phyloP scores from a whole-genome alignment of 2,113 vertebrate genomes.

The Chunga burmeisteri region DNA sequence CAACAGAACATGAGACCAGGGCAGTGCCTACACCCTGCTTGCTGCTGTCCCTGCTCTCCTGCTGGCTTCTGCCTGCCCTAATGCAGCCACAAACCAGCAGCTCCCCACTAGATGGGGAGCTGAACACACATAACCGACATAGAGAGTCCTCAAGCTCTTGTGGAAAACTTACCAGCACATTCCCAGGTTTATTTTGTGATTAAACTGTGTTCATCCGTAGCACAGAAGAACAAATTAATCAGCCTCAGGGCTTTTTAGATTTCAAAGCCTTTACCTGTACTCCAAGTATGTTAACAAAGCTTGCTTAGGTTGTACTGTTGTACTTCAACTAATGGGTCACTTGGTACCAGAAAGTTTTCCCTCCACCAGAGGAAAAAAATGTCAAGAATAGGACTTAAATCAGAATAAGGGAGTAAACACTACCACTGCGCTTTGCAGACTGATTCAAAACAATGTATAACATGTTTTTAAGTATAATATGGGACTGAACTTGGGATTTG shows the following conservation, averaged over 20 bases:
- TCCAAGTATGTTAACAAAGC: background rate
- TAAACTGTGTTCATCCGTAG: background rate
- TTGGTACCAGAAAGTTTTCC: background rate
- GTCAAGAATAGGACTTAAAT: background rate
- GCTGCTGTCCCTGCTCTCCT: too few species aligned
- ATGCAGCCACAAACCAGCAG: background rate
- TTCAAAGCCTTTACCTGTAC: background rate
- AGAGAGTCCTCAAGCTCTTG: fast-evolving
- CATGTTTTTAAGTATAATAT: background rate
- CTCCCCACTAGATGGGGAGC: background rate
- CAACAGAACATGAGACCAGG: fast-evolving
- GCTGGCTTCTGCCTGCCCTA: background rate
- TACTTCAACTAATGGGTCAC: background rate
- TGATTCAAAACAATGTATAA: background rate
- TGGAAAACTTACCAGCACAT: fast-evolving
- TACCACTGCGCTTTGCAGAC: background rate
- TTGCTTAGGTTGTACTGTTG: background rate
- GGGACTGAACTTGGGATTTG: background rate
- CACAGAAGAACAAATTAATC: background rate
- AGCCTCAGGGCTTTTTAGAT: background rate
- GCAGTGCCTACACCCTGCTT: too few species aligned
- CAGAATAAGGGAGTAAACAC: background rate
- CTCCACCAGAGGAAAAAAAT: background rate
- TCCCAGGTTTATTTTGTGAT: background rate
- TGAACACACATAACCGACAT: fast-evolving